Evolutionary conservation across 2,113 vertebrate genomes (phyloP), one percentile per base, ranked within the genome.

Genomic region (Ctenomys sociabilis): DNA sequence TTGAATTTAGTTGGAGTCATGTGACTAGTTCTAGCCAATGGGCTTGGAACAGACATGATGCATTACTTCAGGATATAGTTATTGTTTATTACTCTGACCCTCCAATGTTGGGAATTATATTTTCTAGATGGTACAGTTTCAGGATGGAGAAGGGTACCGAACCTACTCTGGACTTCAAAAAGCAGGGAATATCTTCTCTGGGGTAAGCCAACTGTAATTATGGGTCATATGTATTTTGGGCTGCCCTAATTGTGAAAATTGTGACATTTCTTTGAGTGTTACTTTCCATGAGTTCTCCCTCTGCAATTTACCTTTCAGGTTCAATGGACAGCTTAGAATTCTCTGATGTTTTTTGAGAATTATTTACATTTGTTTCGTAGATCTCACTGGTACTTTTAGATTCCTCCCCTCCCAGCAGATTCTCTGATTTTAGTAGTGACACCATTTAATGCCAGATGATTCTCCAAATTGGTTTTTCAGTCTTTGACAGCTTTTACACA

Each of bases 381-480:
- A 57, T 57, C 54, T 57, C 54, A 57, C 54, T 57, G 35, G 28
- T 7, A 43, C 22, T 80, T 86, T 94, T 30, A 75, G 30, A 85
- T 5, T 57, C 19, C 54, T 16, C 4, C 54, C 7, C 1, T 3
- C 17, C 10, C 10, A 61, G 14, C 21, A 88, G 10, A 22, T 45
- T 32, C 54, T 13, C 26, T 75, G 21, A 93, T 84, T 94, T 93
- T 80, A 83, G 61, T 80, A 83, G 81, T 54, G 49, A 77, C 35
- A 77, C 21, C 8, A 37, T 68, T 83, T 95, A 64, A 86, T 88
- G 87, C 86, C 73, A 91, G 80, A 57, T 85, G 21, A 80, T 73
- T 89, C 21, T 68, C 11, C 72, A 17, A 59, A 37, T 85, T 54
- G 22, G 35, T 40, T 80, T 90, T 82, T 59, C 21, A 88, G 52